phyloP scores from a whole-genome alignment of 2,888 invertebrate species.

The Nomada goodeniana region DNA sequence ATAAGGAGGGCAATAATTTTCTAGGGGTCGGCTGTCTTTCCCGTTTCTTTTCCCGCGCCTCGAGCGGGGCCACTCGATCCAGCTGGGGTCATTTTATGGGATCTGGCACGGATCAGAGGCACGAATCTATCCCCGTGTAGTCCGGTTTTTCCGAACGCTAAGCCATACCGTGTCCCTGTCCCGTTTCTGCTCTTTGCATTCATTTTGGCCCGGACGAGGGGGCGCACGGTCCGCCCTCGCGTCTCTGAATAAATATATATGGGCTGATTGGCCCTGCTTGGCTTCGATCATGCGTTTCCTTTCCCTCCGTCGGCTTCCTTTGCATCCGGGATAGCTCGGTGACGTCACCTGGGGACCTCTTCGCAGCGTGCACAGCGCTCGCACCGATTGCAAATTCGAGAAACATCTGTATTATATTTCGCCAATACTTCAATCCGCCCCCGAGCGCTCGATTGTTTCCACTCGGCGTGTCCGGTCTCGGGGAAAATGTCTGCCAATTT shows the following conservation, averaged over 20 bases:
- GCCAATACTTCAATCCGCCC: too few relatives aligned
- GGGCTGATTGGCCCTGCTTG: constrained; percentile 78
- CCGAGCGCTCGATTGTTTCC: background rate
- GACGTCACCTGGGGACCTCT: constrained; percentile 52
- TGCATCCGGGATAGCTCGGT: constrained; percentile 59
- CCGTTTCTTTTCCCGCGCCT: constrained; percentile 46
- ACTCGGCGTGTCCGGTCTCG: background rate
- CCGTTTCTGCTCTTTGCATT: constrained; percentile 53
- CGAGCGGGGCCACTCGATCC: constrained; percentile 68
- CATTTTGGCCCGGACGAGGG: constrained; percentile 37
- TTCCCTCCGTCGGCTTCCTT: constrained; percentile 56
- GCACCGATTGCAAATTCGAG: too few relatives aligned
- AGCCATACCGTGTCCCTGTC: constrained; percentile 64
- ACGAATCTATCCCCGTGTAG: constrained; percentile 73
- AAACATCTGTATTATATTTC: too few relatives aligned
- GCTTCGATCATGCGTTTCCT: constrained; percentile 73
- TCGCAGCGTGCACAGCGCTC: background rate
- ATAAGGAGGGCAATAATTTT: constrained; percentile 83
- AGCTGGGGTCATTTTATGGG: constrained; percentile 81
- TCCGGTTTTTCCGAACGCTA: constrained; percentile 76
- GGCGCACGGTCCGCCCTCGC: constrained; percentile 76
- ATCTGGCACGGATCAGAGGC: constrained; percentile 79
- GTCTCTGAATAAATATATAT: constrained; percentile 81
- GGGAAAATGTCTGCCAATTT: constrained; percentile 2
- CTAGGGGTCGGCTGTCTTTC: constrained; percentile 60